Evolutionary conservation across 2,888 invertebrate genomes (phyloP), one percentile per base, ranked within the genome.

Genomic region (Meandrusa payeni): DNA sequence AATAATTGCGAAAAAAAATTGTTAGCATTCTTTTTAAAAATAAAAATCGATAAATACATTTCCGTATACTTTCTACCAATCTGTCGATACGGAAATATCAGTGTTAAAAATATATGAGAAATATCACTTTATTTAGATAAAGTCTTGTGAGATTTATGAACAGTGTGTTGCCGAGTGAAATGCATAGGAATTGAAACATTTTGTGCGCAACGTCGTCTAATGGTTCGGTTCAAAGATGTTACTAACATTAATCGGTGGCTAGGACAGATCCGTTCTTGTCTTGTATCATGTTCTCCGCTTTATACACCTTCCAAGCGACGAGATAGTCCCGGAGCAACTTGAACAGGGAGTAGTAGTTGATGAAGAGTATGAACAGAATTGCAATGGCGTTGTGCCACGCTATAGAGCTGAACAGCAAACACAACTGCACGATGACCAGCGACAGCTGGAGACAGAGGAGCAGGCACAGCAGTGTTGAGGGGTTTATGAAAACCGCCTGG

Each of bases 351-450:
- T 95, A 94, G 78, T 97, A 97, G 77, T 97, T 98, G 50, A 95
- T 95, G 66, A 97, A 93, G 20, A 97, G 90, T 31, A 98, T 88
- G 46, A 97, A 90, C 2, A 95, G 92, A 59, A 97, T 90, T 1
- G 97, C 95, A 31, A 98, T 75, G 47, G 97, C 92, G 70, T 96
- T 94, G 81, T 97, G 95, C 98, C 98, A 99, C 57, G 97, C 94
- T 23, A 92, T 90, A 7, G 94, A 93, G 51, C 94, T 91, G 57
- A 95, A 90, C 5, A 98, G 82, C 19, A 96, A 88, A 38, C 93
- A 90, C 45, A 98, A 87, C 76, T 97, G 95, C 31, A 94, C 89
- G 0, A 93, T 71, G 31, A 98, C 92, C 13, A 95, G 78, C 1
- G 90, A 77, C 1, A 92, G 75, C 60, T 95, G 94, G 9, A 96